These are phyloP conservation scores for Fragum fragum DNA, from an alignment of 2,888 invertebrate species.

Conservation along the genomic window DNA sequence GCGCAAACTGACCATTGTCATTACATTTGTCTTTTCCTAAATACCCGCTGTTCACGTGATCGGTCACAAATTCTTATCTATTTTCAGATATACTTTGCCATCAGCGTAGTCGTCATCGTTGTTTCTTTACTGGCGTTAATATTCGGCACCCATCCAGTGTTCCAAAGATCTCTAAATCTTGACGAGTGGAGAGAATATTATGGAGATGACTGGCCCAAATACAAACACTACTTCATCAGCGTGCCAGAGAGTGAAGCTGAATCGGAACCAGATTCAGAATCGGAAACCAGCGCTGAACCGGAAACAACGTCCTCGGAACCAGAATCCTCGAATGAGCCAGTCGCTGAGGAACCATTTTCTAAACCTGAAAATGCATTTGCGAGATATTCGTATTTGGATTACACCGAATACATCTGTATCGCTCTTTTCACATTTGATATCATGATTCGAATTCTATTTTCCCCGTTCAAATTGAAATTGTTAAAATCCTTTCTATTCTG, in stretches of 20 bases:
- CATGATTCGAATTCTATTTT: conserved; percentile 69
- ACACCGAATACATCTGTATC: conserved; percentile 67
- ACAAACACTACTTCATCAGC: conserved; percentile 54
- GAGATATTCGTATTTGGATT: conserved; percentile 53
- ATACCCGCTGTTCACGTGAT: too few species aligned
- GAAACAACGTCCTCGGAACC: conserved; percentile 34
- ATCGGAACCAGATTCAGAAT: conserved; percentile 36
- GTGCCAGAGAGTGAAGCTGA: conserved; percentile 24
- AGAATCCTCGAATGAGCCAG: conserved; percentile 22
- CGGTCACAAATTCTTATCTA: too few species aligned
- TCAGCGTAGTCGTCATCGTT: conserved; percentile 71
- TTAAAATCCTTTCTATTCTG: conserved; percentile 71
- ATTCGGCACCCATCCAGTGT: conserved; percentile 72
- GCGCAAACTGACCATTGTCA: too few species aligned
- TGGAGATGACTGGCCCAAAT: conserved; percentile 60
- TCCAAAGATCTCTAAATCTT: conserved; percentile 60
- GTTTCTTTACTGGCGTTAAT: conserved; percentile 75
- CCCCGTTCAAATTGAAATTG: conserved; percentile 66
- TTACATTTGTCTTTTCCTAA: too few species aligned
- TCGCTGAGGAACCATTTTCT: conserved; percentile 50
- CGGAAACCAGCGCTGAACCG: conserved; percentile 29
- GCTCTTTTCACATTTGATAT: conserved; percentile 78
- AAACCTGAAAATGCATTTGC: conserved; percentile 60
- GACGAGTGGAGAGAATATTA: conserved; percentile 70
- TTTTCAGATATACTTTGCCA: conserved; percentile 73